phyloP scores from a whole-genome alignment of 2,888 invertebrate genomes.

The Macrophya alboannulata region DNA sequence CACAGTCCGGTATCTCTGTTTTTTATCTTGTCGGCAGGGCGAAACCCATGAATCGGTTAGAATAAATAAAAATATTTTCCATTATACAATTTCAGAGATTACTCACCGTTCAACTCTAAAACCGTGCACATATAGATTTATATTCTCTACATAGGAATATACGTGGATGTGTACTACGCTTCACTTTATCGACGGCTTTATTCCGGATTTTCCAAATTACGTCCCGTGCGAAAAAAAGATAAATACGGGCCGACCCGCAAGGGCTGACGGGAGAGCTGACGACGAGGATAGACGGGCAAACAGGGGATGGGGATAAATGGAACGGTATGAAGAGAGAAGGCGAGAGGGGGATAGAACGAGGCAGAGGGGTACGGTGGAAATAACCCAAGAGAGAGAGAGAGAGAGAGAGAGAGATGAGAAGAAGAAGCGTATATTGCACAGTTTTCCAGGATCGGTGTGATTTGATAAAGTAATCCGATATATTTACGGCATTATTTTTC shows the following conservation, averaged over 20 bases:
- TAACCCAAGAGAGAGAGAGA: constrained; percentile 35
- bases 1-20: neutral
- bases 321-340: neutral
- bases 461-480: constrained; percentile 61
- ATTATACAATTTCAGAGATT: neutral
- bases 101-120: constrained; percentile 1
- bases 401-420: constrained; percentile 44
- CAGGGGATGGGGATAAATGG: constrained; percentile 28
- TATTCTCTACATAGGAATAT: constrained; percentile 8
- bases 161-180: constrained; percentile 11
- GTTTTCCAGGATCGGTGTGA: constrained; percentile 58
- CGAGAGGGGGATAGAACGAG: neutral
- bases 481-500: constrained; percentile 61
- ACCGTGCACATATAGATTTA: neutral
- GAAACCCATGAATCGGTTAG: constrained; percentile 1
- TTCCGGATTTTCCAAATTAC: constrained; percentile 55
- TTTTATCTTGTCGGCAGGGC: neutral
- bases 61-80: constrained; percentile 28
- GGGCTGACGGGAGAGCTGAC: constrained; percentile 46
- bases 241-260: constrained; percentile 51
- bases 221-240: constrained; percentile 54
- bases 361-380: constrained; percentile 20
- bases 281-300: constrained; percentile 40
- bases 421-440: constrained; percentile 34
- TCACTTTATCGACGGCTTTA: constrained; percentile 53